Percentiles rank a stretch among this genome's conserved stretches.
Evolutionary conservation across 2,797 vertebrate species (phyloP).

Genomic region (Neosalanx taihuensis): DNA sequence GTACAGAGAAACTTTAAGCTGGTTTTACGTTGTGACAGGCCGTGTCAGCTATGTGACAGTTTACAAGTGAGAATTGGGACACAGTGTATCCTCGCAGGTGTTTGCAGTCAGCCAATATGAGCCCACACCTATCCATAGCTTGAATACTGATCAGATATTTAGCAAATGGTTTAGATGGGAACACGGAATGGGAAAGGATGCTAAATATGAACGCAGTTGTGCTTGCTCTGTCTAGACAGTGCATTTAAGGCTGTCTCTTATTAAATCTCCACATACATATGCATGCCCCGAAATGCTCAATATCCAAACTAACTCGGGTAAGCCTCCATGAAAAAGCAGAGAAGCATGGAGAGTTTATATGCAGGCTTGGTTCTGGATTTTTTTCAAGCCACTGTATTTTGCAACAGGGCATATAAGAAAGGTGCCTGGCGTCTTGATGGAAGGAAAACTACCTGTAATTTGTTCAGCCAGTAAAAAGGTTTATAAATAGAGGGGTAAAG

Average conservation of each 20-base stretch:
- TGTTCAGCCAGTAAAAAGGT: slow-evolving; percentile 67
- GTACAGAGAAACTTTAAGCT: background rate
- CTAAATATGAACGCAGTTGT: slow-evolving; percentile 55
- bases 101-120: background rate
- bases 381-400: slow-evolving; percentile 29
- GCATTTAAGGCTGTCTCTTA: slow-evolving; percentile 37
- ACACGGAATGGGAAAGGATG: background rate
- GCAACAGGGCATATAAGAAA: slow-evolving; percentile 45
- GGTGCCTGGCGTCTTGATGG: slow-evolving; percentile 50
- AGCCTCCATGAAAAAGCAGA: slow-evolving; percentile 47
- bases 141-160: background rate
- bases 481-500: slow-evolving; percentile 59
- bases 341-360: slow-evolving; percentile 25
- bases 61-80: background rate
- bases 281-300: slow-evolving; percentile 25
- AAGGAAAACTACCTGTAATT: slow-evolving; percentile 65
- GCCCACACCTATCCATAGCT: background rate
- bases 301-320: slow-evolving; percentile 24
- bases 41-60: background rate
- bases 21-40: slow-evolving; percentile 5
- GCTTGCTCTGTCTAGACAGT: slow-evolving; percentile 44
- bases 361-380: slow-evolving; percentile 26
- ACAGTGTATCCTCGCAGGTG: background rate
- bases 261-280: slow-evolving; percentile 38
- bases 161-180: background rate